Conservation (phyloP, 2,888 invertebrate genomes). For the Epistrophella euchroma region DNA sequence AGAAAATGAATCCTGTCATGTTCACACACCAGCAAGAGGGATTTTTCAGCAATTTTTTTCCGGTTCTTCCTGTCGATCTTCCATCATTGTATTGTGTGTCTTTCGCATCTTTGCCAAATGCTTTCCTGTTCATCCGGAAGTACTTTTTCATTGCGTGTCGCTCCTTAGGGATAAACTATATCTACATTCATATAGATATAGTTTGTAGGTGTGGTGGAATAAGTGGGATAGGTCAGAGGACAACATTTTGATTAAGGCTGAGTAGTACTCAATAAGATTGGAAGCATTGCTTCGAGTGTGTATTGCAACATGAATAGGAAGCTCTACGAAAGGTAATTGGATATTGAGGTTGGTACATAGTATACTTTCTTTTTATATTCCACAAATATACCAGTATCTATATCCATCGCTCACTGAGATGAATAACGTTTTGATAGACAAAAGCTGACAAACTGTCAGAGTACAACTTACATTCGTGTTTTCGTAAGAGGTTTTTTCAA, state of each 20-base stretch:
- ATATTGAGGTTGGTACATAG: conserved; percentile 52
- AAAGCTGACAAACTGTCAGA: conserved; percentile 58
- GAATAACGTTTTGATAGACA: conserved; percentile 49
- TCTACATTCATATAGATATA: not conserved
- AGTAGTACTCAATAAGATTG: conserved; percentile 63
- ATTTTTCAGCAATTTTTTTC: conserved; percentile 69
- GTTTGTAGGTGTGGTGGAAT: not conserved
- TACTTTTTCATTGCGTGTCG: conserved; percentile 59
- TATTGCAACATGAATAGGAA: conserved; percentile 43
- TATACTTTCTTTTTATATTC: too few relatives aligned
- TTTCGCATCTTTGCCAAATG: conserved; percentile 26
- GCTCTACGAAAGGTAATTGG: conserved; percentile 53
- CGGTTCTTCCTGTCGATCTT: conserved; percentile 63
- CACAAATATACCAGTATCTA: not conserved
- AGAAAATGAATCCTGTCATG: conserved; percentile 73
- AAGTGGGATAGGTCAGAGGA: conserved; percentile 24
- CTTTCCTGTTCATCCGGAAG: conserved; percentile 56
- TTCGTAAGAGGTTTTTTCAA: not conserved
- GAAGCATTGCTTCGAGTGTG: conserved; percentile 40
- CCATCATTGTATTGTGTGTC: conserved; percentile 8
- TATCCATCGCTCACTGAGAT: conserved; percentile 20
- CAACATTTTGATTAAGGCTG: conserved; percentile 58
- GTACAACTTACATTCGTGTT: conserved; percentile 24
- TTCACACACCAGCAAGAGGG: conserved; percentile 44
- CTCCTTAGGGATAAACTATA: conserved; percentile 5